These are phyloP conservation scores for Adrianichthys oophorus DNA, from an alignment of 2,797 vertebrate genomes.

Conservation along the genomic window DNA sequence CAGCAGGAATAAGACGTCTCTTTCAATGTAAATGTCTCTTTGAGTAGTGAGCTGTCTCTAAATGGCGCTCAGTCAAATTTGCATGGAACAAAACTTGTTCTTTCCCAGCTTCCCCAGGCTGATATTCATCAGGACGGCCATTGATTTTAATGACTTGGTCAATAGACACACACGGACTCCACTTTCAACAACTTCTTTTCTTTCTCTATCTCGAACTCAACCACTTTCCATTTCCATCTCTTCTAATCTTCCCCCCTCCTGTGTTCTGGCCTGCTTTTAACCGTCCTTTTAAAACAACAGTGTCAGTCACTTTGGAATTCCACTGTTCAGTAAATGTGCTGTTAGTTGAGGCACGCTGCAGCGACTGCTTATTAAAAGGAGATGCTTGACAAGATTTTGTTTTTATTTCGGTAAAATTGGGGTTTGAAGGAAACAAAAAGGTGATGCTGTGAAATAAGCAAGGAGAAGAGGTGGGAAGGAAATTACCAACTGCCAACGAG, in stretches of 20 bases:
- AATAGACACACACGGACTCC: conserved; percentile 56
- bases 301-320: conserved; percentile 3
- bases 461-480: conserved; percentile 29
- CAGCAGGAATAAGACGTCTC: conserved; percentile 9
- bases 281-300: conserved; percentile 15
- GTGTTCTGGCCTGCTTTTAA: not conserved
- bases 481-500: conserved; percentile 42
- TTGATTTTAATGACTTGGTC: conserved; percentile 69
- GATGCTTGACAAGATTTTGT: not conserved
- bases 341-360: conserved; percentile 3
- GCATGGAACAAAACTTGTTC: conserved; percentile 13
- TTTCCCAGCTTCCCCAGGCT: conserved; percentile 30
- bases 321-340: conserved; percentile 10
- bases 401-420: conserved; percentile 7
- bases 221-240: conserved; percentile 17
- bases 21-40: conserved; percentile 39
- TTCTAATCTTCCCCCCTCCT: conserved; percentile 17
- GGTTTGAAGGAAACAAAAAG: conserved; percentile 35
- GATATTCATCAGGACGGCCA: conserved; percentile 66
- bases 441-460: conserved; percentile 5
- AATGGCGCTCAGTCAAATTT: conserved; percentile 45
- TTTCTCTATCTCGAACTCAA: conserved; percentile 25
- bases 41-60: conserved; percentile 33
- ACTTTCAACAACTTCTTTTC: conserved; percentile 39
- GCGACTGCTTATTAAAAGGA: conserved; percentile 9